phyloP scores from a whole-genome alignment of 2,888 invertebrate species.

The Scelioninae gen. 1 region DNA sequence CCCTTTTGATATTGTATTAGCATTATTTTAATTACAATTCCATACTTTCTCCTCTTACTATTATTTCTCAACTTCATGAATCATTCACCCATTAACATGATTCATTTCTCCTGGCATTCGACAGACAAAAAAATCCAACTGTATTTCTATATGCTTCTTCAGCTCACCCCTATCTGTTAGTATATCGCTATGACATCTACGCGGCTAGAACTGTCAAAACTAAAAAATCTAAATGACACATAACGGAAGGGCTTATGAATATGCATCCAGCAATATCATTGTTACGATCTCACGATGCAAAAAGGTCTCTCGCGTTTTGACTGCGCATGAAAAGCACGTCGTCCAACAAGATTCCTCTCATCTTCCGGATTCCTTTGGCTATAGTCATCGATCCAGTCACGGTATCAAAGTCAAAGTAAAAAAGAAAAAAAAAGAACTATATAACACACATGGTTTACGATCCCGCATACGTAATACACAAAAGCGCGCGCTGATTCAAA shows the following conservation, averaged over 20 bases:
- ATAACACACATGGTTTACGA: conserved; percentile 30
- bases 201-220: conserved; percentile 21
- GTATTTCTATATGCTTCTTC: no score
- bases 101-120: no score
- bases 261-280: conserved; percentile 22
- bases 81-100: no score
- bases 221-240: background rate
- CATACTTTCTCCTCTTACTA: no score
- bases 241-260: conserved; percentile 43
- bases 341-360: conserved; percentile 40
- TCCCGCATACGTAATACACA: conserved; percentile 60
- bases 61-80: no score
- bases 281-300: conserved; percentile 23
- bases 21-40: no score
- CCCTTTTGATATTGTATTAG: no score
- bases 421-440: conserved; percentile 9
- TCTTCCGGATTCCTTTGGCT: conserved; percentile 63
- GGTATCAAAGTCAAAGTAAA: conserved; percentile 28
- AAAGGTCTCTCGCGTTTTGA: conserved; percentile 31
- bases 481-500: conserved; percentile 58
- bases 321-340: conserved; percentile 25
- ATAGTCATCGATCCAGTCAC: conserved; percentile 55
- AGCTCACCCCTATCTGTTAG: no score
- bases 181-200: no score
- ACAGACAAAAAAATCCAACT: no score